Percentiles rank a stretch among this genome's conserved stretches.
Conservation (phyloP, 1,140 invertebrate species). For the Drosophila sproati region DNA sequence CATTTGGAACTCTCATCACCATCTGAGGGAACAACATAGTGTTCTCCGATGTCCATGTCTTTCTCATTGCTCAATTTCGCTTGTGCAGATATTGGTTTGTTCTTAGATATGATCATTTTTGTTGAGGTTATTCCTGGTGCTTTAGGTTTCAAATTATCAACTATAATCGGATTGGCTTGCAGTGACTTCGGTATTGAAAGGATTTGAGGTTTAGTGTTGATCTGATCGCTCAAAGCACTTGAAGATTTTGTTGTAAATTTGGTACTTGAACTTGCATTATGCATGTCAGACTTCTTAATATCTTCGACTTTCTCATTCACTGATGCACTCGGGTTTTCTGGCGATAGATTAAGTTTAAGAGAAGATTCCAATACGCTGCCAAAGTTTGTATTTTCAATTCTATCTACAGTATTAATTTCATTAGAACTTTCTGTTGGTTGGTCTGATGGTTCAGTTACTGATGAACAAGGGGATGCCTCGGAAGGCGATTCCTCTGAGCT, state of each 20-base stretch:
- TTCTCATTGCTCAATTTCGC: not conserved
- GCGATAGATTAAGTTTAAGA: not conserved
- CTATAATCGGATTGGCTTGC: too few species aligned
- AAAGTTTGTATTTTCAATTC: too few species aligned
- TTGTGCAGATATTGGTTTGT: too few species aligned
- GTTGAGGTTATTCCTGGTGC: too few species aligned
- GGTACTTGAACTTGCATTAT: not conserved
- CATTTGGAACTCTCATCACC: conserved; percentile 7
- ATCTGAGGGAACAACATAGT: not conserved
- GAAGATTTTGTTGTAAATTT: not conserved
- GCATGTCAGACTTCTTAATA: too few species aligned
- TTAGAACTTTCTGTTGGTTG: not conserved
- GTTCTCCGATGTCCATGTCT: not conserved
- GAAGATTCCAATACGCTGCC: not conserved
- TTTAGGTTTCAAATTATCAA: too few species aligned
- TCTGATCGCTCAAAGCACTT: not conserved
- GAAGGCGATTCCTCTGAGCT: conserved; percentile 1
- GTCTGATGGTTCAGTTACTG: not conserved
- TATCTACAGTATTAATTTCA: not conserved
- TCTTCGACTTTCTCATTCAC: not conserved
- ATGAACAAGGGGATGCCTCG: not conserved
- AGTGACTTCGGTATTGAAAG: too few species aligned
- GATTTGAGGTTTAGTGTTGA: not conserved
- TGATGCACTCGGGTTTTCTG: not conserved
- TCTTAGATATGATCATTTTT: too few species aligned